These are phyloP conservation scores for Agrenia bidenticulata DNA, from an alignment of 2,888 invertebrate species.

Conservation along the genomic window DNA sequence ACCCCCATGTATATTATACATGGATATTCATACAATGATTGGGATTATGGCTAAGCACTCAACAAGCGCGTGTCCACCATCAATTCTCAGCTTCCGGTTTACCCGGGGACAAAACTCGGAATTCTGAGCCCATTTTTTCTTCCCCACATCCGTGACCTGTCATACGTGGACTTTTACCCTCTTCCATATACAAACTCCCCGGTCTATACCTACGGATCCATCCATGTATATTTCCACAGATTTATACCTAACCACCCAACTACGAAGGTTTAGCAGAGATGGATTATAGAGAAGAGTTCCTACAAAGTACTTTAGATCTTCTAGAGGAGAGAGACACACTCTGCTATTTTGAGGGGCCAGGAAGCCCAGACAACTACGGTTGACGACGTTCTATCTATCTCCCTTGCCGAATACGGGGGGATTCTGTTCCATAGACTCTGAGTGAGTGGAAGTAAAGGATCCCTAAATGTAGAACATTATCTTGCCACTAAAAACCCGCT, in stretches of 20 bases:
- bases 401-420: no score
- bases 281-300: not conserved
- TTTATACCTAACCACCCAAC: no score
- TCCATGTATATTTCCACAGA: no score
- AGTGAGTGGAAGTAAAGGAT: not conserved
- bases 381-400: no score
- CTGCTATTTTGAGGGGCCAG: constrained; percentile 1
- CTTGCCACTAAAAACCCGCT: constrained; percentile 23
- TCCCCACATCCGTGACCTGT: constrained; percentile 27
- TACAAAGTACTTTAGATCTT: no score
- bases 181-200: not conserved
- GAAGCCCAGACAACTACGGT: not conserved
- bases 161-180: constrained; percentile 6
- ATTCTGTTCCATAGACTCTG: no score
- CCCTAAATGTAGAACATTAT: constrained; percentile 2
- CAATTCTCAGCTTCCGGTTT: constrained; percentile 53
- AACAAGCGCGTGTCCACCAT: constrained; percentile 53
- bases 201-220: no score
- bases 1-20: not conserved
- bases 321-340: not conserved
- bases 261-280: no score
- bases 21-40: constrained; percentile 12
- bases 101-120: constrained; percentile 23
- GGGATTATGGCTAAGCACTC: constrained; percentile 49
- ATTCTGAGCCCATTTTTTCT: constrained; percentile 22